Evolutionary conservation across 2,113 vertebrate genomes (phyloP), one percentile per base, ranked within the genome.

Genomic region (Callipepla squamata): DNA sequence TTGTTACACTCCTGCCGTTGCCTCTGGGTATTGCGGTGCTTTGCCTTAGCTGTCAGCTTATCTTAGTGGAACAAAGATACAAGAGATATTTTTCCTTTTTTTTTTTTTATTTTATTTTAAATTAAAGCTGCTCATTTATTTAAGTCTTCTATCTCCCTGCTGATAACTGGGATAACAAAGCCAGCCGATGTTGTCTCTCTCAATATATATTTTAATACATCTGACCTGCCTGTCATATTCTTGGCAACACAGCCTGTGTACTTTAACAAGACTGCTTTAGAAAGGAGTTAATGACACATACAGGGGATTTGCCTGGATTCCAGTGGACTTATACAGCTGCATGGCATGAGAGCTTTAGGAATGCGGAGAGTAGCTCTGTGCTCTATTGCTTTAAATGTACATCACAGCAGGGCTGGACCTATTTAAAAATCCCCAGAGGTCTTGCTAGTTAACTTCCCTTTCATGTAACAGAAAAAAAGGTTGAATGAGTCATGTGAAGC

Each of bases 401-500:
- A 50, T 48, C 22, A 1, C 69, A 53, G 89, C 82, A 65, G 61
- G 88, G 44, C 69, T 85, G 77, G 85, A 78, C 94, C 75, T 95
- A 80, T 92, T 97, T 96, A 92, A 96, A 96, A 97, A 80, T 67
- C 85, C 94, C 76, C 66, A 82, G 70, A 92, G 85, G 66, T 90
- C 74, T 93, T 91, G 85, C 50, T 94, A 80, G 90, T 95, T 96
- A 95, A 80, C 80, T 93, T 97, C 63, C 63, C 92, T 97, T 96
- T 95, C 93, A 92, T 96, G 87, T 92, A 94, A 89, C 4, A 91
- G 91, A 92, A 92, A 85, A 81, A 96, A 91, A 95, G 70, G 87
- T 85, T 97, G 96, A 96, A 96, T 97, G 97, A 97, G 92, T 98
- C 97, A 97, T 97, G 95, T 95, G 94, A 97, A 97, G 82, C 30